phyloP scores from a whole-genome alignment of 2,113 vertebrate species.

The Pygathrix nemaeus region DNA sequence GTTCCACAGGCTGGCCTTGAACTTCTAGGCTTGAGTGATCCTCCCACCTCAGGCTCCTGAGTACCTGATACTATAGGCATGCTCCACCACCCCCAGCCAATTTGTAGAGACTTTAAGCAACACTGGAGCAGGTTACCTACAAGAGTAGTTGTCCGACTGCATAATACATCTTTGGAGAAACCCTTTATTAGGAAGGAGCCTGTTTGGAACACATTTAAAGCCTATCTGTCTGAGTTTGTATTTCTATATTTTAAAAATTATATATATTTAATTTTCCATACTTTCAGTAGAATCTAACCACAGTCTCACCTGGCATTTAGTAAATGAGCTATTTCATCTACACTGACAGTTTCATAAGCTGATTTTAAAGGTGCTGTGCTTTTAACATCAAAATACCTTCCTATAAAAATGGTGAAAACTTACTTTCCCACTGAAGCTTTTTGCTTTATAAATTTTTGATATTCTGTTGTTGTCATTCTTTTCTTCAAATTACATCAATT shows the following conservation, averaged over 20 bases:
- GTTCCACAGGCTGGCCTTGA: background rate
- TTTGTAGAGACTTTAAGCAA: background rate
- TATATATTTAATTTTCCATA: conserved; percentile 21
- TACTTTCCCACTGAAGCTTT: background rate
- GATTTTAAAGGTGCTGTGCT: conserved; percentile 45
- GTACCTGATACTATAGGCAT: background rate
- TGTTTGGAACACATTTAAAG: background rate
- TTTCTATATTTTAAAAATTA: conserved; percentile 38
- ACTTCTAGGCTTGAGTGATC: background rate
- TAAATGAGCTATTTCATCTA: conserved; percentile 33
- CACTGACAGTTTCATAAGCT: background rate
- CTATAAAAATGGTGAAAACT: conserved; percentile 39
- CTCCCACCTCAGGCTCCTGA: background rate
- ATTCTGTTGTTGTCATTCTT: conserved; percentile 43
- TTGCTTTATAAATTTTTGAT: conserved; percentile 28
- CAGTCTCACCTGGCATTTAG: conserved; percentile 40
- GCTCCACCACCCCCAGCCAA: background rate
- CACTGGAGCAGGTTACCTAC: background rate
- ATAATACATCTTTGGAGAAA: conserved; percentile 21
- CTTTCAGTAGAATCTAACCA: conserved; percentile 23
- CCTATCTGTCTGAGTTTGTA: background rate
- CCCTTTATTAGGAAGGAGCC: background rate
- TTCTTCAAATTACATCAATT: conserved; percentile 32
- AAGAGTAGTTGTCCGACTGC: background rate
- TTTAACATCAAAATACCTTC: conserved; percentile 42